phyloP scores from a whole-genome alignment of 2,888 invertebrate species.

The Glaucopsyche alexis region DNA sequence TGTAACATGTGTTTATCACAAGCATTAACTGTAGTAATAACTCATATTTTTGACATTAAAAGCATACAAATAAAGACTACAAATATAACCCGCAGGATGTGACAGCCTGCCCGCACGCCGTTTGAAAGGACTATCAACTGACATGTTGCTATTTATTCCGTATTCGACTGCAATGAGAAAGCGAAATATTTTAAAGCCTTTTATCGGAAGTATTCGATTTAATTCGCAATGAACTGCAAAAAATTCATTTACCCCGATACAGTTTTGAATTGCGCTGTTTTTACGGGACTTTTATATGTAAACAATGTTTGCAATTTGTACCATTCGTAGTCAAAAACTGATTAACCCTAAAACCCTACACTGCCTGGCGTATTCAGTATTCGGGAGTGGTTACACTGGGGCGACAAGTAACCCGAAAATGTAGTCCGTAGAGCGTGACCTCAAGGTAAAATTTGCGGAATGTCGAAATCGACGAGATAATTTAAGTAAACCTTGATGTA shows the following conservation, averaged over 20 bases:
- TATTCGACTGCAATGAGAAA: constrained; percentile 20
- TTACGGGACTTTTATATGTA: constrained; percentile 8
- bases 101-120: constrained; percentile 25
- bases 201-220: constrained; percentile 12
- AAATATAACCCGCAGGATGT: constrained; percentile 1
- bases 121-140: constrained; percentile 24
- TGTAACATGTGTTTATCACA: neutral
- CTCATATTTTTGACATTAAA: constrained; percentile 16
- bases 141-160: constrained; percentile 22
- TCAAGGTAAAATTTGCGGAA: too few species aligned
- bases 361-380: too few species aligned
- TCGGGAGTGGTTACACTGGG: too few species aligned
- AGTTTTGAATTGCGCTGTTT: neutral
- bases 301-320: constrained; percentile 10
- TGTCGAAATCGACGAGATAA: too few species aligned
- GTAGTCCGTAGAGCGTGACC: too few species aligned
- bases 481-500: too few species aligned
- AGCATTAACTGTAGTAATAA: neutral
- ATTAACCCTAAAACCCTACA: neutral
- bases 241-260: constrained; percentile 10
- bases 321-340: neutral
- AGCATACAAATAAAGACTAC: constrained; percentile 16
- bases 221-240: constrained; percentile 11
- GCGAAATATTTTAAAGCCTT: constrained; percentile 13
- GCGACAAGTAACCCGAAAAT: too few species aligned